phyloP scores from a whole-genome alignment of 2,888 invertebrate genomes.

The Hypercompe scribonia region DNA sequence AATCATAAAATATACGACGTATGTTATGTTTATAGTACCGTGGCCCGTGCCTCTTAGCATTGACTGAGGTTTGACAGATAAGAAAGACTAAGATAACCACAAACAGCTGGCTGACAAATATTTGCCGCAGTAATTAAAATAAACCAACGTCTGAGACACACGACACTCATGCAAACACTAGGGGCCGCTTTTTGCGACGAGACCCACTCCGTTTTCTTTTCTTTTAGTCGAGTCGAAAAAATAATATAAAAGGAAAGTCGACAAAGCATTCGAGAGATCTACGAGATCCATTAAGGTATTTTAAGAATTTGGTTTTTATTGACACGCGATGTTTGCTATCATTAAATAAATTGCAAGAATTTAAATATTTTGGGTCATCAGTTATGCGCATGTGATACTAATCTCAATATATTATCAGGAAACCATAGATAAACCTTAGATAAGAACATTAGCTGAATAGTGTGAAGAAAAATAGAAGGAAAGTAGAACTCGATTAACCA shows the following conservation, averaged over 20 bases:
- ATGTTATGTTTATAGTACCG: slow-evolving; percentile 56
- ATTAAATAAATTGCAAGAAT: slow-evolving; percentile 4
- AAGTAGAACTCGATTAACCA: too few species aligned
- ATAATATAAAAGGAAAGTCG: slow-evolving; percentile 35
- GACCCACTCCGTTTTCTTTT: slow-evolving; percentile 54
- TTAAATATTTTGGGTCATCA: not conserved
- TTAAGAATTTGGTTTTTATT: slow-evolving; percentile 17
- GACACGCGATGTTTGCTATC: slow-evolving; percentile 8
- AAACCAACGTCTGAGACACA: slow-evolving; percentile 68
- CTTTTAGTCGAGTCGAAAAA: slow-evolving; percentile 47
- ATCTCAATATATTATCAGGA: not conserved
- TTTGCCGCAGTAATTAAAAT: slow-evolving; percentile 81
- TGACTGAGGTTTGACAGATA: slow-evolving; percentile 86
- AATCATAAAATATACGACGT: slow-evolving; percentile 42
- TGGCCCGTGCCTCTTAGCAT: slow-evolving; percentile 80
- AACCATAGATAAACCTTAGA: not conserved
- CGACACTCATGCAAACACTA: slow-evolving; percentile 66
- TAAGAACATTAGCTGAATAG: not conserved
- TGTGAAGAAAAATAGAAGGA: not conserved
- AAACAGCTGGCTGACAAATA: slow-evolving; percentile 81
- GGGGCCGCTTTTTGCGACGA: slow-evolving; percentile 65
- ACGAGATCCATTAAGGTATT: slow-evolving; percentile 18
- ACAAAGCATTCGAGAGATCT: slow-evolving; percentile 33
- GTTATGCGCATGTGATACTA: not conserved
- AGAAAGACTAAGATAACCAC: slow-evolving; percentile 79